phyloP scores from a whole-genome alignment of 2,797 vertebrate genomes.

The Poeciliopsis turneri region DNA sequence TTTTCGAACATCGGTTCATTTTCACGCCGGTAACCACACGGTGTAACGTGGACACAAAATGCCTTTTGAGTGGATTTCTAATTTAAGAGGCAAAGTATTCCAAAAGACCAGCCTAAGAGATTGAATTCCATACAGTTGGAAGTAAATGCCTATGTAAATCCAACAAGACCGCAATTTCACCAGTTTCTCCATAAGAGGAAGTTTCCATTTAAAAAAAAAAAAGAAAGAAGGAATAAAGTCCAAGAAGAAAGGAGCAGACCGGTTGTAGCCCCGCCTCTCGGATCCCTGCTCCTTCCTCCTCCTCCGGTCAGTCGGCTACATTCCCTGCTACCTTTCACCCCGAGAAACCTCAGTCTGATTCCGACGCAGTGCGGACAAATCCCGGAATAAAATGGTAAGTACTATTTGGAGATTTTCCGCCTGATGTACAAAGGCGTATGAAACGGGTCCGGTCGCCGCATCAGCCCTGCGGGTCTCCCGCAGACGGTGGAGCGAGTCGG shows the following conservation, averaged over 20 bases:
- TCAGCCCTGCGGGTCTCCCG: background rate
- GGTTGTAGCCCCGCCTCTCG: background rate
- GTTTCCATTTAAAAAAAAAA: background rate
- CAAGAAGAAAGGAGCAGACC: background rate
- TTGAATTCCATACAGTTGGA: background rate
- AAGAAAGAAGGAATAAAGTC: background rate
- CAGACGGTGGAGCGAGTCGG: conserved; percentile 22
- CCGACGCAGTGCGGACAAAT: conserved; percentile 39
- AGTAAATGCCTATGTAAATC: background rate
- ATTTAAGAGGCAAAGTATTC: background rate
- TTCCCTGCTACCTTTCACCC: conserved; percentile 68
- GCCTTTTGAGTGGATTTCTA: background rate
- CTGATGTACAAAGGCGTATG: rapidly evolving
- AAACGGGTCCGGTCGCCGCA: rapidly evolving
- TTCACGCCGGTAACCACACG: background rate
- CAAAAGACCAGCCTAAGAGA: background rate
- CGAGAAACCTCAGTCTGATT: conserved; percentile 45
- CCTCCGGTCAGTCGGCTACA: conserved; percentile 67
- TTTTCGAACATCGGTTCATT: background rate
- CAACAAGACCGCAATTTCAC: background rate
- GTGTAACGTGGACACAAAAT: background rate
- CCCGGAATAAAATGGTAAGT: conserved; percentile 69
- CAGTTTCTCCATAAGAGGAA: background rate
- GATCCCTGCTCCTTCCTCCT: conserved; percentile 18
- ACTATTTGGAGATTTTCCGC: rapidly evolving